Evolutionary conservation across 2,797 vertebrate genomes (phyloP), one percentile per base, ranked within the genome.

Genomic region (Enteromius fasciolatus): DNA sequence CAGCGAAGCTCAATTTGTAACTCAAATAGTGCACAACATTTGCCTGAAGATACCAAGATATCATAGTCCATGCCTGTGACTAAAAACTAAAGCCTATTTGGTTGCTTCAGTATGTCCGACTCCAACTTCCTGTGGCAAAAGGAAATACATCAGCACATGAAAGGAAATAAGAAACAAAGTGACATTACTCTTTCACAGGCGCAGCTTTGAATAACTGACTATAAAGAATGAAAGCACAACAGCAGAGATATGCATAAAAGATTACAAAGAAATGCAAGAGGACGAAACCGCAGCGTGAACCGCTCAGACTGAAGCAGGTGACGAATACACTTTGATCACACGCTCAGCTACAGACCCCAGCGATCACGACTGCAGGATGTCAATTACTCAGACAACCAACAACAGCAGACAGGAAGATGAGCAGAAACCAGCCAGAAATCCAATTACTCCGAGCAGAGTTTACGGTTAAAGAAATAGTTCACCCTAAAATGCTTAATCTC

Each of bases 371-470:
- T 89, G 90, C 91, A 89, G 93, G 93, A 93, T 92, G 93, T 94
- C 94, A 95, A 94, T 96, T 95, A 96, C 96, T 96, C 95, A 96
- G 95, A 95, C 95, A 94, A 96, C 92, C 94, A 95, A 95, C 93
- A 93, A 95, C 25, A 31, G 59, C 59, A 33, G 14, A 63, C 28
- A 63, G 61, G 31, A 63, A 63, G 61, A 63, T 18, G 91, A 91
- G 92, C 84, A 88, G 87, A 90, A 82, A 83, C 50, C 70, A 74
- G 80, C 80, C 44, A 46, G 33, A 39, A n/a, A 67, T 67, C 18
- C 64, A n/a, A 14, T 67, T n/a, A 41, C 11, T 41, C 52, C 1
- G 87, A 76, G 39, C 44, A 63, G 36, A 78, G 76, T 15, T 14
- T 25, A 50, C 67, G 50, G 78, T n/a, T 36, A 67, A 46, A 61